phyloP scores from a whole-genome alignment of 2,888 invertebrate genomes.

The Ormyrus nitidulus region DNA sequence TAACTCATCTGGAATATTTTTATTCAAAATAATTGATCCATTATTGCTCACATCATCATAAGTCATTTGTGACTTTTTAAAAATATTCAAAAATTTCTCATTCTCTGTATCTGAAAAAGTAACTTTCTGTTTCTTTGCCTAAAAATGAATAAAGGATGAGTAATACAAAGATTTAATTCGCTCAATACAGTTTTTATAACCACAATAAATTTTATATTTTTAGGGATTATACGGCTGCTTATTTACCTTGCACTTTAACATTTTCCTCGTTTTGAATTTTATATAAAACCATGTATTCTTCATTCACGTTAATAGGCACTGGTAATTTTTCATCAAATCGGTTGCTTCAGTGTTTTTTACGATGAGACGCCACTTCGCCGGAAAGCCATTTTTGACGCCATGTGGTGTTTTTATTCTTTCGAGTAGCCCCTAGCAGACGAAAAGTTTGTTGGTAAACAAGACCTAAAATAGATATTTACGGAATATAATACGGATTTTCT shows the following conservation, averaged over 20 bases:
- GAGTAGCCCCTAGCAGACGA: slow-evolving; percentile 1
- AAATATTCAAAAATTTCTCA: slow-evolving; percentile 1
- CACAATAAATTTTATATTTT: too few relatives aligned
- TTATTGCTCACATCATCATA: slow-evolving; percentile 40
- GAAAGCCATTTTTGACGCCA: not conserved
- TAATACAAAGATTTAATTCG: not conserved
- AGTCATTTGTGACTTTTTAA: slow-evolving; percentile 18
- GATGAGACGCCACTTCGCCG: not conserved
- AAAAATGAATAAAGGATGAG: slow-evolving; percentile 10
- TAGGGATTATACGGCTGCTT: too few relatives aligned
- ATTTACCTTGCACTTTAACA: too few relatives aligned
- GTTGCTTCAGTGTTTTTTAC: not conserved
- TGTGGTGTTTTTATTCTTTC: not conserved
- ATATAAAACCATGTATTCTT: too few relatives aligned
- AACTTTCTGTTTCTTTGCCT: slow-evolving; percentile 43
- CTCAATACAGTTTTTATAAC: too few relatives aligned
- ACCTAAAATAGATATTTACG: not conserved
- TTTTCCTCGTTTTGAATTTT: too few relatives aligned
- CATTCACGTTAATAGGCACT: too few relatives aligned
- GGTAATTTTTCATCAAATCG: not conserved
- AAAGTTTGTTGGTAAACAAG: not conserved
- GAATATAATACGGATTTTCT: too few relatives aligned
- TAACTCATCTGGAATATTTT: slow-evolving; percentile 76
- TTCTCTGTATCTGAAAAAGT: slow-evolving; percentile 22
- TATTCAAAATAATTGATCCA: slow-evolving; percentile 45